Evolutionary conservation across 2,113 vertebrate genomes (phyloP).

Genomic region (Junco hyemalis): DNA sequence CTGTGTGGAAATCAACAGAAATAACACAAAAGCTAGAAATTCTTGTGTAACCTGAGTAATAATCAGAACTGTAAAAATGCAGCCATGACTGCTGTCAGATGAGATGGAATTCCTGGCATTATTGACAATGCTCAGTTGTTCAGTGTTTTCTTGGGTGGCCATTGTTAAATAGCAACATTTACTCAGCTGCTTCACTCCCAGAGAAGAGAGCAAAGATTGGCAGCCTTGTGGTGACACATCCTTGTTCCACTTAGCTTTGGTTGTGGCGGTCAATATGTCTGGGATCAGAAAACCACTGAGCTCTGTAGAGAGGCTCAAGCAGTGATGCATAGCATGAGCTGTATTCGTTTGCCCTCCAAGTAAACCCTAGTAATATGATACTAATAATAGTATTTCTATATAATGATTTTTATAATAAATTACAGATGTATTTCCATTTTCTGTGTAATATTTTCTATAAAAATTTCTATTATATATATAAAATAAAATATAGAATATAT

Average conservation of each 20-base stretch:
- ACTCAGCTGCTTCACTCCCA: background rate
- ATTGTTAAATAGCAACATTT: rapidly evolving
- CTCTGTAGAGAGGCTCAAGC: background rate
- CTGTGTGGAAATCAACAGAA: background rate
- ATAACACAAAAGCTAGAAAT: background rate
- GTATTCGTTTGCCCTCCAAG: background rate
- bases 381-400: background rate
- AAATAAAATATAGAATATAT: background rate
- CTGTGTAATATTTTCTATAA: background rate
- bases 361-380: background rate
- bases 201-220: background rate
- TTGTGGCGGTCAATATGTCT: background rate
- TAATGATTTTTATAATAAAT: background rate
- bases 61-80: background rate
- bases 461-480: too few relatives aligned
- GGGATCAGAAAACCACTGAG: background rate
- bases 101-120: background rate
- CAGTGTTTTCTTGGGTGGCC: background rate
- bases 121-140: background rate
- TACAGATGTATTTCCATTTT: background rate
- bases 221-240: background rate
- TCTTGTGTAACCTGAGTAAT: background rate
- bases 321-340: background rate
- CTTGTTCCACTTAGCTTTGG: background rate
- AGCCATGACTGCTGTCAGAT: background rate